These are phyloP conservation scores for Zaprionus capensis DNA, from an alignment of 1,140 invertebrate genomes.

Conservation along the genomic window DNA sequence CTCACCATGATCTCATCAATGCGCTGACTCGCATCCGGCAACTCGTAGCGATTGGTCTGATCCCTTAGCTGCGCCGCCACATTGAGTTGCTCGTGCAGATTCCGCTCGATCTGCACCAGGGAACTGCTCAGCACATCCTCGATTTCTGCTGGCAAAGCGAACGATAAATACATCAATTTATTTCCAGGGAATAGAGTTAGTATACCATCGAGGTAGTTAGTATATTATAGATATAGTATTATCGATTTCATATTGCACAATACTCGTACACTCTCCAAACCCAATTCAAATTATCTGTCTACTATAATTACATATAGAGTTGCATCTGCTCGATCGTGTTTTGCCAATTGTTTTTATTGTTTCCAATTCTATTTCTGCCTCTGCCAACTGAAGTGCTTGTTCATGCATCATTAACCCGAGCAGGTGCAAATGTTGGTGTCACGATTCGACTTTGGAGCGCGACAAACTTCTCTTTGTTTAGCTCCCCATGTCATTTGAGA, in stretches of 20 bases:
- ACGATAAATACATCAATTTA: neutral
- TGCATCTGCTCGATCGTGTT: neutral
- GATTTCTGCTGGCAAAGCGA: slow-evolving; percentile 50
- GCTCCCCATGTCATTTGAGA: neutral
- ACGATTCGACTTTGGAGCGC: slow-evolving; percentile 4
- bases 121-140: slow-evolving; percentile 68
- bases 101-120: slow-evolving; percentile 65
- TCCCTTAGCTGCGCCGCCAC: slow-evolving; percentile 70
- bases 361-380: neutral
- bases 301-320: neutral
- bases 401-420: slow-evolving; percentile 3
- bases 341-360: neutral
- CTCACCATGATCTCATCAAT: slow-evolving; percentile 77
- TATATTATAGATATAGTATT: too few relatives aligned
- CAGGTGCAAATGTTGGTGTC: neutral
- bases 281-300: neutral
- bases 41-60: slow-evolving; percentile 63
- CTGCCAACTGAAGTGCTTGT: neutral
- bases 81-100: slow-evolving; percentile 67
- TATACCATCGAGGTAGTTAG: too few relatives aligned
- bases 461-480: neutral
- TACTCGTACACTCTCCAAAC: too few relatives aligned
- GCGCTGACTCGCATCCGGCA: slow-evolving; percentile 65
- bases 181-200: neutral
- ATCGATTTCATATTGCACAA: too few relatives aligned